Conservation (phyloP, 2,888 invertebrate genomes). For the Charanyca ferruginea region DNA sequence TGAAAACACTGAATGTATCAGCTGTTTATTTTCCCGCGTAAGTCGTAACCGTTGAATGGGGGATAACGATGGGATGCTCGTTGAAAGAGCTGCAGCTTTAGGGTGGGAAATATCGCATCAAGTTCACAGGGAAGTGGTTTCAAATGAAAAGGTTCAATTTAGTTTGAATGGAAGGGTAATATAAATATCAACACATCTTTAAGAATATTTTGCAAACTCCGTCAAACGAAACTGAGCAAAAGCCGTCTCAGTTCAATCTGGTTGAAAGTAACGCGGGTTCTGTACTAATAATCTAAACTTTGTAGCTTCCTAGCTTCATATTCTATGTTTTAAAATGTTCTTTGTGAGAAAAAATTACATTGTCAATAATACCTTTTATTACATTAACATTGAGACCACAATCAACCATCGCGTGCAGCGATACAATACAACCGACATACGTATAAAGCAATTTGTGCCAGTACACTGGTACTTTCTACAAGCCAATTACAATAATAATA, state of each 20-base stretch:
- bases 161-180: conserved; percentile 5
- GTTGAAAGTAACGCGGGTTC: background rate
- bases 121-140: conserved; percentile 23
- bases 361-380: conserved; percentile 14
- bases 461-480: conserved; percentile 45
- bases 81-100: conserved; percentile 41
- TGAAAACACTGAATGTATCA: conserved; percentile 41
- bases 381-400: conserved; percentile 14
- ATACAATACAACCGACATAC: conserved; percentile 39
- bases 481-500: conserved; percentile 45
- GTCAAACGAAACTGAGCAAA: background rate
- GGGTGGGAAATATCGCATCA: conserved; percentile 14
- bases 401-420: conserved; percentile 49
- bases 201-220: background rate
- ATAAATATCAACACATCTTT: conserved; percentile 7
- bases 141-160: conserved; percentile 11
- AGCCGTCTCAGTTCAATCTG: background rate
- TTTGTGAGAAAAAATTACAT: conserved; percentile 1
- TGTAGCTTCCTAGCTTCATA: too few species aligned
- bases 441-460: conserved; percentile 42
- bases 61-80: conserved; percentile 36
- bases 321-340: background rate
- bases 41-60: conserved; percentile 47
- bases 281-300: too few species aligned
- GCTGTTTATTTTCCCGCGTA: conserved; percentile 51